Percentiles rank a stretch among this genome's conserved stretches.
phyloP scores from a whole-genome alignment of 2,797 vertebrate species.

The Urocyon cinereoargenteus region DNA sequence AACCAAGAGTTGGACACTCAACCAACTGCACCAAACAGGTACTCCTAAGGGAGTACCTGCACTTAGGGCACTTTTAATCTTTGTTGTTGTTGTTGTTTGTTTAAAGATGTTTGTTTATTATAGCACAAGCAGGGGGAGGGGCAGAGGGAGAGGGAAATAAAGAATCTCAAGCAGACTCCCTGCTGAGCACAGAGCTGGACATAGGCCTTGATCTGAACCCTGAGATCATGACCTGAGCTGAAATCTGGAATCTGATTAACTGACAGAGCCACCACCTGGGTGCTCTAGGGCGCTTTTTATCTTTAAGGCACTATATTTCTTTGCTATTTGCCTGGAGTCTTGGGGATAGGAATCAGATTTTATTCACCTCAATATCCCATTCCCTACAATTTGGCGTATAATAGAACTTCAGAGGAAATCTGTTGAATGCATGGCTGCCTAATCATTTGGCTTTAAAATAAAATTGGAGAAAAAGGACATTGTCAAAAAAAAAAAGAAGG shows the following conservation, averaged over 20 bases:
- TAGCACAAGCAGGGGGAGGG: not conserved
- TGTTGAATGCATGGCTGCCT: not conserved
- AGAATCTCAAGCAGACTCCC: not conserved
- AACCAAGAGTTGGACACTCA: not conserved
- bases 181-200: not conserved
- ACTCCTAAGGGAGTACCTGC: not conserved
- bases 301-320: not conserved
- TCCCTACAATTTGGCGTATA: slow-evolving; percentile 3
- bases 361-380: not conserved
- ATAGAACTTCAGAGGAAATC: slow-evolving; percentile 38
- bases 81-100: not conserved
- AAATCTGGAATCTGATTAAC: not conserved
- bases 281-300: not conserved
- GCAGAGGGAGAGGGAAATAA: not conserved
- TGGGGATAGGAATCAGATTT: slow-evolving; percentile 17
- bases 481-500: slow-evolving; percentile 9
- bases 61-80: not conserved
- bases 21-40: not conserved
- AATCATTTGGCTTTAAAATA: not conserved
- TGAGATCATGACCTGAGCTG: not conserved
- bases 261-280: not conserved
- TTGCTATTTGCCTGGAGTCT: slow-evolving; percentile 11
- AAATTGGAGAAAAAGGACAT: slow-evolving; percentile 1
- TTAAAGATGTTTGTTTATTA: not conserved
- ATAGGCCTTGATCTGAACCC: not conserved